Evolutionary conservation across 2,797 vertebrate species (phyloP).

Genomic region (Tiaroga cobitis): DNA sequence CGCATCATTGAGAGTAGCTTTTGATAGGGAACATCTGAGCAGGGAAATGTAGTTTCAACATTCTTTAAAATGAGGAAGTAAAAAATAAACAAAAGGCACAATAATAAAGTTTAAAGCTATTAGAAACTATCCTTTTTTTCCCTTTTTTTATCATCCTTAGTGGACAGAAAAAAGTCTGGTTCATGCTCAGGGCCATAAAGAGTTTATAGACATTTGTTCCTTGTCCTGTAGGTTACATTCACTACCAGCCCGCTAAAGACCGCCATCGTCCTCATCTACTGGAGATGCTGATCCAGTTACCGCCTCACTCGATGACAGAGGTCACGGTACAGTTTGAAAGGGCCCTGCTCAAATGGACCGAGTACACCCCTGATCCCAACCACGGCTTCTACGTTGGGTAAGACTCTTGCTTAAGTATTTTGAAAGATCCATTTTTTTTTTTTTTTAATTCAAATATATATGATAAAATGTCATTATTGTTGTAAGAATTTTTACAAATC

Average conservation of each 20-base stretch:
- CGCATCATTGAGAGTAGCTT: too few species aligned
- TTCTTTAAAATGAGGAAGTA: neutral
- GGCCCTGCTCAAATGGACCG: slow-evolving; percentile 95
- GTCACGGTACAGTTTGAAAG: slow-evolving; percentile 96
- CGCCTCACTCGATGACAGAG: slow-evolving; percentile 92
- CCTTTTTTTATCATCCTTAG: too few species aligned
- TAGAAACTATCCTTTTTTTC: too few species aligned
- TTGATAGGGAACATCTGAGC: neutral
- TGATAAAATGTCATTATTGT: neutral
- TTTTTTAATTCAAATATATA: neutral
- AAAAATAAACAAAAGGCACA: neutral
- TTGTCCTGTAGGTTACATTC: slow-evolving; percentile 86
- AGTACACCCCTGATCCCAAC: slow-evolving; percentile 96
- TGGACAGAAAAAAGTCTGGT: neutral
- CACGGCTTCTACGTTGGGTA: slow-evolving; percentile 96
- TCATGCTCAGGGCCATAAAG: neutral
- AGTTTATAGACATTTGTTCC: neutral
- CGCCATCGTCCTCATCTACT: slow-evolving; percentile 89
- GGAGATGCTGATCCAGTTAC: slow-evolving; percentile 97
- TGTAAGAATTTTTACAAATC: neutral
- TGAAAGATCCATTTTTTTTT: neutral
- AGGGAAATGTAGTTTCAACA: neutral
- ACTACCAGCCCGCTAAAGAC: slow-evolving; percentile 96
- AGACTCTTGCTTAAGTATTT: slow-evolving; percentile 21
- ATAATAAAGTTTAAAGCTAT: neutral